Evolutionary conservation across 2,888 invertebrate genomes (phyloP).

Genomic region (Lasioglossum vierecki): DNA sequence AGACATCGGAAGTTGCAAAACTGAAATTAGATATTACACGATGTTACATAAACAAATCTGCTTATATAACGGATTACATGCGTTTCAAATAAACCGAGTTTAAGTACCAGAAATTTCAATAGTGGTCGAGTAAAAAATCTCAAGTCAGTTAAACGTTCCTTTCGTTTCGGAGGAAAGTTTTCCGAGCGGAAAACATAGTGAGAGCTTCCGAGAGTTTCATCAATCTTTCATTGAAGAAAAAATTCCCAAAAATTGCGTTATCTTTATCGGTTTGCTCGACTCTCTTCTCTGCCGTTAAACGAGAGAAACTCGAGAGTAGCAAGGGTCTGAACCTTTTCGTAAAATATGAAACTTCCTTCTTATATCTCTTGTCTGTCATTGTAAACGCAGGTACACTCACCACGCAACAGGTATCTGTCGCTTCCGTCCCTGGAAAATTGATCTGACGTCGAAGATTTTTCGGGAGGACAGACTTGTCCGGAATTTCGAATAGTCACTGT

Average conservation of each 20-base stretch:
- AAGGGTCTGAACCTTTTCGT: neutral
- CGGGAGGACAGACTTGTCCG: neutral
- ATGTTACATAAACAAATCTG: no score
- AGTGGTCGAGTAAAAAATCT: neutral
- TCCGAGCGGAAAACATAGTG: neutral
- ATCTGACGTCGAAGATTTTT: neutral
- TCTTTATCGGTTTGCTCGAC: neutral
- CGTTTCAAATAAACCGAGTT: no score
- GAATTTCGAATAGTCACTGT: neutral
- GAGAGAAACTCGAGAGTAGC: neutral
- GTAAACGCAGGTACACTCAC: neutral
- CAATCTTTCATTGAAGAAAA: neutral
- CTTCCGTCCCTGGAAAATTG: conserved; percentile 12
- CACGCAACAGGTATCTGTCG: conserved; percentile 40
- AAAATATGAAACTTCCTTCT: neutral
- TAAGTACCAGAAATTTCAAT: neutral
- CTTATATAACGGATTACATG: no score
- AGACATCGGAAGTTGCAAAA: neutral
- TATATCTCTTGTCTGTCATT: neutral
- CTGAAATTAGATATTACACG: no score
- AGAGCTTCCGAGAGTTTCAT: neutral
- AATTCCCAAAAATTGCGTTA: neutral
- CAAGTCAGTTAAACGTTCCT: neutral
- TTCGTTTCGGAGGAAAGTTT: neutral
- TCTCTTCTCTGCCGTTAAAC: neutral